phyloP scores from a whole-genome alignment of 2,113 vertebrate genomes.

The Connochaetes taurinus region DNA sequence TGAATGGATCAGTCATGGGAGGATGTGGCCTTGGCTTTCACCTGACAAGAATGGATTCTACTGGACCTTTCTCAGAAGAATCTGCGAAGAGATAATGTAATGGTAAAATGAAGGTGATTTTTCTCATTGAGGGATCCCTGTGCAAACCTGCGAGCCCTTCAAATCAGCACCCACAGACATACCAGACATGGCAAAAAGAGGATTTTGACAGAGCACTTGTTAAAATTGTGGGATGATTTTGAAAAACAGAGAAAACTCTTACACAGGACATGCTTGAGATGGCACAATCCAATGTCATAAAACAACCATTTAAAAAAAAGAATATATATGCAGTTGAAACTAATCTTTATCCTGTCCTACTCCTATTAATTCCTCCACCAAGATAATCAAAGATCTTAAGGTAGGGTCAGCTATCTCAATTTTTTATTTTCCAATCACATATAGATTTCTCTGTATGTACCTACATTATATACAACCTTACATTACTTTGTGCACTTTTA shows the following conservation, averaged over 20 bases:
- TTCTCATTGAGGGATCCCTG: accelerated
- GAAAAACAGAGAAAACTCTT: not conserved
- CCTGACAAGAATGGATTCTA: not conserved
- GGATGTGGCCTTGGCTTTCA: not conserved
- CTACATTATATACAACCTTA: not conserved
- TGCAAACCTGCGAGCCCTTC: not conserved
- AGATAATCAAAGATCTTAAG: not conserved
- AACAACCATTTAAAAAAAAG: not conserved
- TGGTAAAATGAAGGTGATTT: accelerated
- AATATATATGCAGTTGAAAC: not conserved
- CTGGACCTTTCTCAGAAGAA: not conserved
- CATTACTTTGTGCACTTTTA: not conserved
- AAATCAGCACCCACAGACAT: not conserved
- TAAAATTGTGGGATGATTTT: not conserved
- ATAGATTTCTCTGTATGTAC: not conserved
- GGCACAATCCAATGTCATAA: not conserved
- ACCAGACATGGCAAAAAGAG: accelerated
- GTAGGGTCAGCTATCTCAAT: not conserved
- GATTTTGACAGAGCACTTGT: not conserved
- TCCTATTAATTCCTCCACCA: not conserved
- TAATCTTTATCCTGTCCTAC: not conserved
- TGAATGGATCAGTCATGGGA: not conserved
- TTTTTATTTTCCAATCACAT: not conserved
- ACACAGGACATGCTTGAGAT: not conserved
- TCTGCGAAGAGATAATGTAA: accelerated